Base-by-base conservation (phyloP, 2,113 vertebrate species). In the Pachypanchax playfairii region DNA sequence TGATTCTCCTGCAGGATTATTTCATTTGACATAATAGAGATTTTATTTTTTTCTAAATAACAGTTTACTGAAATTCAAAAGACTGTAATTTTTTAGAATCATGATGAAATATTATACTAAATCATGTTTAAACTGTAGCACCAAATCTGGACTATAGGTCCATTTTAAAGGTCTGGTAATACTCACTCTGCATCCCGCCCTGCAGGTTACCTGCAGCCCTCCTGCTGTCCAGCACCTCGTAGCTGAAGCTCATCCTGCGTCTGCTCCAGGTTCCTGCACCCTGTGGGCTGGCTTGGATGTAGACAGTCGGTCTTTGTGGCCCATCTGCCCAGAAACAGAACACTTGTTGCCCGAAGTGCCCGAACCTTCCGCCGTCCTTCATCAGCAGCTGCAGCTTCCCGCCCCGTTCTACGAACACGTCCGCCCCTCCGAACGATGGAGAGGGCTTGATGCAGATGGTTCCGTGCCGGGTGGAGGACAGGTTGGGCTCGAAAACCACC, bases 271-370 rank as follows among this genome's bases (percentile, higher is more conserved):
- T n/a, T 29, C 51, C 76, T 0, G 85, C 86, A 17, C 61, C 76
- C 58, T 90, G 91, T 0, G 82, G 91, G 35, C 82, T 89, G 65
- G 91, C 90, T 77, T 93, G 92, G 33, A 94, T 85, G 82, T 94
- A 93, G n/a, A 94, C 76, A 6, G 85, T 90, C 2, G 90, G 88
- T 44, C 70, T 56, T 0, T 77, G 89, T 0, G 80, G 71, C 0
- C 46, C 75, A 4, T 80, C 85, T 2, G 84, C 80, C 0, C 86
- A 84, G 75, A 93, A 93, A 73, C 93, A 94, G 63, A 90, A 85
- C 31, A 92, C 91, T 2, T 72, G 89, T 1, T 63, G 88, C 39
- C n/a, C 76, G 20, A 68, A 35, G 1, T 61, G 88, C 44, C 15
- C 78, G n/a, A 69, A 41, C 50, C 9, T 48, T 29, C 61, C 60